Evolutionary conservation across 2,888 invertebrate genomes (phyloP), one percentile per base, ranked within the genome.

Genomic region (Philopedon plagiatum): DNA sequence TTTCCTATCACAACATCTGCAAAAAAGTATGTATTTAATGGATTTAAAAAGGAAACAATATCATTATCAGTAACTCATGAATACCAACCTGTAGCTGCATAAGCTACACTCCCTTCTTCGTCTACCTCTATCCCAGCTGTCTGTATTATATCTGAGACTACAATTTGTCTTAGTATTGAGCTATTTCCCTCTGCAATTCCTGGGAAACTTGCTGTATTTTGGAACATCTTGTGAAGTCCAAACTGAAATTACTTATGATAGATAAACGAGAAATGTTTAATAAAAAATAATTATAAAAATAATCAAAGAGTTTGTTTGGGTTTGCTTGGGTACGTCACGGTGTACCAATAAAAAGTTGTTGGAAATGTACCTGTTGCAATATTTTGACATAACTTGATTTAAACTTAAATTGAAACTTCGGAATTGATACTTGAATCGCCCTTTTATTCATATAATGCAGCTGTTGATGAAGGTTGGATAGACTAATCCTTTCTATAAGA

Each of bases 101-200:
- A 92, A 0, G 91, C 92, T 0, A 89, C 87, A 44, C 91, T 94
- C 71, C 94, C 94, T 51, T 90, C 86, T 82, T 95, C 94, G 77
- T 92, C 92, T 54, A 94, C 89, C 80, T 92, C 92, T 34, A 94
- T 91, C 18, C 93, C 94, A 49, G 92, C 88, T 79, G 93, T 91
- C 83, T 95, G 94, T 58, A 93, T 81, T 26, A 94, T 88, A 79
- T 92, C 90, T 11, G 92, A 91, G 0, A 94, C 90, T 58, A 87
- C 87, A 29, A 89, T 85, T 58, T 87, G 86, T 26, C 78, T 78
- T 2, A 80, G 71, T 39, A 78, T 65, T 37, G 78, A 78, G 8
- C 75, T 83, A 66, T 88, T 89, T 0, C 91, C 90, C 13, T 89
- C 86, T 0, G 90, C 89, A 15, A 94, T 89, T 0, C 91, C 91